Evolutionary conservation across 2,113 vertebrate genomes (phyloP), one percentile per base, ranked within the genome.

Genomic region (Porphyrio hochstetteri): DNA sequence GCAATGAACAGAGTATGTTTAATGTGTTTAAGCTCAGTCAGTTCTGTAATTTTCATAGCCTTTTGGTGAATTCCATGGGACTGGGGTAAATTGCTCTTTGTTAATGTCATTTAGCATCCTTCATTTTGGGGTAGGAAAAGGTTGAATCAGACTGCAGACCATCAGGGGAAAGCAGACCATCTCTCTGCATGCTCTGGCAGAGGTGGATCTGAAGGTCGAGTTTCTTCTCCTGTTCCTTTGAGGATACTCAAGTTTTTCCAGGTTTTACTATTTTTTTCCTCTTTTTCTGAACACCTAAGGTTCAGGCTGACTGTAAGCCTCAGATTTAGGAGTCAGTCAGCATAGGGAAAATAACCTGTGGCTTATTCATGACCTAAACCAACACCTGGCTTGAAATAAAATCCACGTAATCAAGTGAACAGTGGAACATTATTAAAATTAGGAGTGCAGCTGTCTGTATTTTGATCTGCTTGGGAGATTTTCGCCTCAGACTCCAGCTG

Each of bases 401-500:
- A 67, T 63, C 78, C 71, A 72, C 28, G 19, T 11, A 88, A 42
- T 52, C 63, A 83, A 93, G 53, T 1, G 13, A 94, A 71, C 24
- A 85, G 82, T 65, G 72, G 76, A 92, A 80, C 11, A 3, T 86
- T 80, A 88, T 84, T 88, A 64, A 95, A 81, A 92, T 86, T 14
- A 90, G 76, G 93, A 74, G 35, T 88, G 92, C 72, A 92, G 86
- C 82, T 92, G 82, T 67, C 64, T 96, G 76, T 79, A 78, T 90
- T 81, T 88, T 86, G 94, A 88, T 81, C 90, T 93, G 86, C 86
- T 83, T 70, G 68, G 42, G 82, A 75, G 38, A 94, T 88, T 92
- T 95, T 88, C 31, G 9, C 56, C 65, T 94, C 33, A 48, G 75
- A 88, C 52, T 75, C 81, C 33, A 48, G 19, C 38, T 75, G 33